phyloP scores from a whole-genome alignment of 2,888 invertebrate species.

The Apoda limacodes region DNA sequence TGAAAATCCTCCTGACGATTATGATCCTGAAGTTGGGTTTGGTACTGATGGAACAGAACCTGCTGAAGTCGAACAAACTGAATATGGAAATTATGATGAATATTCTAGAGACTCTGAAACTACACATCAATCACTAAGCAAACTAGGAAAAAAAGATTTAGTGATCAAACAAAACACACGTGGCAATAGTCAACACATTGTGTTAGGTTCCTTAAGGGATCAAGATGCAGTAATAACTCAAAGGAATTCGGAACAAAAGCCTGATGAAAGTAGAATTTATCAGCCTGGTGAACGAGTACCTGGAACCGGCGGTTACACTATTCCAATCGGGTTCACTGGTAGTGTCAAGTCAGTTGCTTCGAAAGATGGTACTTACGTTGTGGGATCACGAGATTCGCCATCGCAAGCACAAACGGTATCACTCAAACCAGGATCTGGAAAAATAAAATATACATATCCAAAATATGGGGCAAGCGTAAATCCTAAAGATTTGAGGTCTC shows the following conservation, averaged over 20 bases:
- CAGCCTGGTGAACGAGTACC: conserved; percentile 76
- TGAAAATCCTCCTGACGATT: conserved; percentile 43
- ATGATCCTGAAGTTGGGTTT: conserved; percentile 50
- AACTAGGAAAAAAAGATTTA: conserved; percentile 37
- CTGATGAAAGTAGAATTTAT: conserved; percentile 69
- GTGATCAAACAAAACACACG: conserved; percentile 60
- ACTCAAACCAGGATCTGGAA: conserved; percentile 59
- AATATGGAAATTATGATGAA: conserved; percentile 74
- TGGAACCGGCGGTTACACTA: conserved; percentile 74
- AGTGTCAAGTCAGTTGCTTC: conserved; percentile 76
- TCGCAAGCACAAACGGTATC: conserved; percentile 77
- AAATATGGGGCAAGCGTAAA: conserved; percentile 36
- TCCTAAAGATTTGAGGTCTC: conserved; percentile 46
- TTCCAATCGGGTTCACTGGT: conserved; percentile 76
- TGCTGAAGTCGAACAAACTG: conserved; percentile 57
- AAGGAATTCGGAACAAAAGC: conserved; percentile 52
- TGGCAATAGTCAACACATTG: conserved; percentile 73
- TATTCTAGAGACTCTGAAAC: conserved; percentile 44
- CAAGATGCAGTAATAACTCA: conserved; percentile 73
- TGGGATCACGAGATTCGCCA: conserved; percentile 68
- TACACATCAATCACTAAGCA: conserved; percentile 44
- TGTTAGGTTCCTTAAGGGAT: conserved; percentile 68
- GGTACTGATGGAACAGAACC: conserved; percentile 47
- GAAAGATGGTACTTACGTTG: conserved; percentile 67
- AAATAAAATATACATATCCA: conserved; percentile 46